Evolutionary conservation across 2,797 vertebrate genomes (phyloP).

Genomic region (Okamejei kenojei): DNA sequence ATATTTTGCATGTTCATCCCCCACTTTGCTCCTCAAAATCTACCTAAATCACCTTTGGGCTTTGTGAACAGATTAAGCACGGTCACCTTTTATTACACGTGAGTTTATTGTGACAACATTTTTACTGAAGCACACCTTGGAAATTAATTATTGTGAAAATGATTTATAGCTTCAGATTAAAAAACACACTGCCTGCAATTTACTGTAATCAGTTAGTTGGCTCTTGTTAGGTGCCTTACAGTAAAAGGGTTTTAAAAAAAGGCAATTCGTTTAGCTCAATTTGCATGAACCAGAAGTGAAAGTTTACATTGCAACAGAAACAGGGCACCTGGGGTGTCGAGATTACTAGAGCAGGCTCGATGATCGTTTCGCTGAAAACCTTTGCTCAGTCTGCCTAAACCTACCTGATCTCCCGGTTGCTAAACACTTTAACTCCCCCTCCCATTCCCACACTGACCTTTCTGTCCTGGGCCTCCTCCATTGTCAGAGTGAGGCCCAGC

Average conservation of each 20-base stretch:
- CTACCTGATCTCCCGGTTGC: too few species aligned
- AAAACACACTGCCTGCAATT: not conserved
- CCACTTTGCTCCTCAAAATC: not conserved
- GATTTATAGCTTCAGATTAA: not conserved
- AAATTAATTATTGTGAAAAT: not conserved
- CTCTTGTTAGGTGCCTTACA: not conserved
- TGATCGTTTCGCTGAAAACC: too few species aligned
- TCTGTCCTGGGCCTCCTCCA: too few species aligned
- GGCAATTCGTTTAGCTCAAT: conserved; percentile 17
- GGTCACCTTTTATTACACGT: not conserved
- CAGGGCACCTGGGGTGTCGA: not conserved
- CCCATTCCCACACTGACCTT: too few species aligned
- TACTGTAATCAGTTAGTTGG: conserved; percentile 16
- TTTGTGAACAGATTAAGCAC: not conserved
- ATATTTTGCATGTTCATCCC: not conserved
- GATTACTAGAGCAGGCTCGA: not conserved
- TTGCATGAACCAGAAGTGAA: conserved; percentile 31
- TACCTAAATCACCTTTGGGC: not conserved
- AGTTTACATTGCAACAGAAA: conserved; percentile 12
- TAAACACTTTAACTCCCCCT: too few species aligned
- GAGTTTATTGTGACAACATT: not conserved
- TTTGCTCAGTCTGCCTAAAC: too few species aligned
- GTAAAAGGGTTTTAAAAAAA: conserved; percentile 21
- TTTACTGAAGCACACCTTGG: not conserved
- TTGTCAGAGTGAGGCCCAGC: too few species aligned